Percentiles rank a stretch among this genome's conserved stretches.
phyloP scores from a whole-genome alignment of 2,888 invertebrate species.

The Lutraria lutraria region DNA sequence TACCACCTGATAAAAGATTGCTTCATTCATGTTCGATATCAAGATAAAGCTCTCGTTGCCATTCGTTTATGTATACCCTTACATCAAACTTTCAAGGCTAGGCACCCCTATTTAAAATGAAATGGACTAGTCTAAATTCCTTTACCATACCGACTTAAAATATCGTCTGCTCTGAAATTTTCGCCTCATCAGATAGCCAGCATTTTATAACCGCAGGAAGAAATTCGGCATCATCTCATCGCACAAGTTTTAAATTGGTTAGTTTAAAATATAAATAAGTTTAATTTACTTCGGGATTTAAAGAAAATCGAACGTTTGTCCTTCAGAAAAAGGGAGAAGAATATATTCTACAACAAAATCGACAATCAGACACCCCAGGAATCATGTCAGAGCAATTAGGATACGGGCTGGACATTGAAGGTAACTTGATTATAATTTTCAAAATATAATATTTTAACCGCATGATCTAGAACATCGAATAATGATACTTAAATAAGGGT shows the following conservation, averaged over 20 bases:
- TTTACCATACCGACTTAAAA: slow-evolving; percentile 23
- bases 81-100: slow-evolving; percentile 15
- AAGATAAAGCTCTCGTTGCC: neutral
- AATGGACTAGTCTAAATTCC: slow-evolving; percentile 31
- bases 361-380: neutral
- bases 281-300: neutral
- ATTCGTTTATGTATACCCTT: neutral
- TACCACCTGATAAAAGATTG: slow-evolving; percentile 2
- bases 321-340: neutral
- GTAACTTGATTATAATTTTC: neutral
- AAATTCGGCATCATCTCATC: neutral
- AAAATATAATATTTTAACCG: neutral
- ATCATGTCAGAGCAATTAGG: slow-evolving; percentile 36
- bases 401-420: slow-evolving; percentile 33
- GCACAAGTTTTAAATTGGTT: neutral
- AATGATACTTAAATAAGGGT: too few species aligned
- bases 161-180: slow-evolving; percentile 30
- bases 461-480: neutral
- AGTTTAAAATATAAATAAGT: neutral
- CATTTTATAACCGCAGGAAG: neutral
- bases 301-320: neutral
- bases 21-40: neutral
- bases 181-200: slow-evolving; percentile 19
- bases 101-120: slow-evolving; percentile 21
- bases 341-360: neutral